phyloP scores from a whole-genome alignment of 2,113 vertebrate species.

The Caloenas nicobarica region DNA sequence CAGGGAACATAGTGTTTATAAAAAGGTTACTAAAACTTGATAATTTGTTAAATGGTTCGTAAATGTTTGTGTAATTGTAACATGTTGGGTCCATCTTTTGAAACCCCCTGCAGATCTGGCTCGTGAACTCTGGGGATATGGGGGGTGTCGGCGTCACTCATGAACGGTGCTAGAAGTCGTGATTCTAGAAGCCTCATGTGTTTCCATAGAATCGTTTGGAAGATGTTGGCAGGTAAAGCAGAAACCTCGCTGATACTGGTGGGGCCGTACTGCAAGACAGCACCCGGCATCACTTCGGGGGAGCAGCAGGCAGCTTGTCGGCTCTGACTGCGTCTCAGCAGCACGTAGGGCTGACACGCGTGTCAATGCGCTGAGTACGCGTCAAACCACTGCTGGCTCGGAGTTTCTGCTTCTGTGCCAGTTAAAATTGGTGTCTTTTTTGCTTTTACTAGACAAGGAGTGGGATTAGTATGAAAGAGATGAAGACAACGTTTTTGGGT shows the following conservation, averaged over 20 bases:
- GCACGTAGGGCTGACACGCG: accelerated
- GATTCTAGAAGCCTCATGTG: background rate
- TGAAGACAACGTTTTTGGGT: background rate
- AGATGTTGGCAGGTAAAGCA: background rate
- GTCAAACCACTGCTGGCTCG: background rate
- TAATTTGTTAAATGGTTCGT: too few species aligned
- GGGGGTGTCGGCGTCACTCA: too few species aligned
- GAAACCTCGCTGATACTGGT: background rate
- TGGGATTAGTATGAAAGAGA: background rate
- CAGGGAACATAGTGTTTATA: too few species aligned
- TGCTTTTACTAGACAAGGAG: background rate
- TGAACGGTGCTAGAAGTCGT: background rate
- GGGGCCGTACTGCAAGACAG: background rate
- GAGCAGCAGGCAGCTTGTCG: background rate
- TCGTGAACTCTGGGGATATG: background rate
- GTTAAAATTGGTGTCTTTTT: background rate
- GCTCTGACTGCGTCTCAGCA: background rate
- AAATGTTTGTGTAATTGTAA: too few species aligned
- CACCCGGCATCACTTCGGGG: background rate
- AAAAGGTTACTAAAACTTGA: too few species aligned
- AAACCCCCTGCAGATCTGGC: background rate
- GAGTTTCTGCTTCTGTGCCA: background rate
- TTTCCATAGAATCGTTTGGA: background rate
- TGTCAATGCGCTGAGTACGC: accelerated
- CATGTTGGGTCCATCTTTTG: too few species aligned